Base-by-base conservation (phyloP, 2,888 invertebrate genomes). In the Drosophila bunnanda region DNA sequence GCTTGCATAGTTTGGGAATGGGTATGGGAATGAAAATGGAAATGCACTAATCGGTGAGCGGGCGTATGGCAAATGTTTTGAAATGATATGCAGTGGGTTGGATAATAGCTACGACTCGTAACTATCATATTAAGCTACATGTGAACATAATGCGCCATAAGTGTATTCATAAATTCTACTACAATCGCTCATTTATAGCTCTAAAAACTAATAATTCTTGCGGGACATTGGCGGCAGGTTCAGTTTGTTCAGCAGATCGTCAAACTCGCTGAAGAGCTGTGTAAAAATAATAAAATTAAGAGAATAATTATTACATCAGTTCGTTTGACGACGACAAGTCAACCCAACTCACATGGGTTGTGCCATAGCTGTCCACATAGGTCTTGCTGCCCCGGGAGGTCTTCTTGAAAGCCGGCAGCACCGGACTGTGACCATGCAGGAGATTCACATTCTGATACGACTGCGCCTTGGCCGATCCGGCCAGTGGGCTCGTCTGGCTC, bases 201-300 rank as follows among this genome's bases (percentile, higher is more conserved):
- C 36, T 25, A 36, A 39, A 10, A 69, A 34, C 67, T 86, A 86
- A 77, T 88, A 88, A 25, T 74, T 66, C 28, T 82, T 89, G 53
- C 75, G 82, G 53, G 75, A 32, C 13, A 82, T 72, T 38, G 80
- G 87, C 57, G 90, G 88, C 44, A 91, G 76, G 53, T 91, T 81
- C 44, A 91, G 90, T 46, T 89, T 88, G 75, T 88, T 90, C 55
- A 92, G 88, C 57, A 92, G 80, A 70, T 90, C 84, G 72, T 92
- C 90, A 66, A 92, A 92, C 67, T 91, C 92, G 54, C 89, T 91
- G 59, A 90, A 91, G 55, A 91, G 84, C 92, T 92, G 50, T 20
- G 50, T 5, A 10, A 28, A 15, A n/a, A 77, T 30, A 38, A 15
- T 10, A 15, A 38, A 20, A 55, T 36, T 9, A 30, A 25, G 2